Percentiles rank a stretch among this genome's conserved stretches.
Evolutionary conservation across 2,888 invertebrate species (phyloP).

Genomic region (Camptogramma bilineatum): DNA sequence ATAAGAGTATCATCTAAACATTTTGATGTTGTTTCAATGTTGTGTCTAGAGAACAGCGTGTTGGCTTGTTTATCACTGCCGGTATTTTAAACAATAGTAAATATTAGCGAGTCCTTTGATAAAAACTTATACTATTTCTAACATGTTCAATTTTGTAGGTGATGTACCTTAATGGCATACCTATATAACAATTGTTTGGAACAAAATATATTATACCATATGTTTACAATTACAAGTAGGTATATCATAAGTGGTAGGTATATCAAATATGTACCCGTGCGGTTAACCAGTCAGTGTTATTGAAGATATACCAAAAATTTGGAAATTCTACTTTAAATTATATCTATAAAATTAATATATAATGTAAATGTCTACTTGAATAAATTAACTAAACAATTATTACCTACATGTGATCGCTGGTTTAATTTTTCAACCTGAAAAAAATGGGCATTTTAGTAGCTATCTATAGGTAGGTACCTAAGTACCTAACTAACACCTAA

Average conservation of each 20-base stretch:
- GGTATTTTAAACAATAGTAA: conserved; percentile 73
- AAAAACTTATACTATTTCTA: conserved; percentile 80
- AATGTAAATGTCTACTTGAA: conserved; percentile 84
- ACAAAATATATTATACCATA: conserved; percentile 78
- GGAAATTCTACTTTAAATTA: conserved; percentile 79
- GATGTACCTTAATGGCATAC: conserved; percentile 74
- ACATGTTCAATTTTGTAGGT: conserved; percentile 85
- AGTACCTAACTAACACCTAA: conserved; percentile 3
- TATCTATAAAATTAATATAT: conserved; percentile 53
- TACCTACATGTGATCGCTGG: conserved; percentile 67
- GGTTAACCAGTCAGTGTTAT: conserved; percentile 81
- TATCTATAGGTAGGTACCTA: too few relatives aligned
- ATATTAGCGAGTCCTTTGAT: conserved; percentile 79
- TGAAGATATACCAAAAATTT: conserved; percentile 80
- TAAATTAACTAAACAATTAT: conserved; percentile 79
- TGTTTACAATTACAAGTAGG: conserved; percentile 67
- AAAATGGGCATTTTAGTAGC: background rate
- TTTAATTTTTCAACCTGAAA: conserved; percentile 60
- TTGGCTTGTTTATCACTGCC: conserved; percentile 83
- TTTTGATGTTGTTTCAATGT: conserved; percentile 48
- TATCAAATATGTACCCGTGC: conserved; percentile 59
- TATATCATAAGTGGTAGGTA: conserved; percentile 50
- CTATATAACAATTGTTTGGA: conserved; percentile 76
- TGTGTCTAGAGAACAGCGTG: conserved; percentile 53
- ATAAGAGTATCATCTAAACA: conserved; percentile 34